phyloP scores from a whole-genome alignment of 53 echinoderm and acorn worm species.

The Temnopleurus reevesii region DNA sequence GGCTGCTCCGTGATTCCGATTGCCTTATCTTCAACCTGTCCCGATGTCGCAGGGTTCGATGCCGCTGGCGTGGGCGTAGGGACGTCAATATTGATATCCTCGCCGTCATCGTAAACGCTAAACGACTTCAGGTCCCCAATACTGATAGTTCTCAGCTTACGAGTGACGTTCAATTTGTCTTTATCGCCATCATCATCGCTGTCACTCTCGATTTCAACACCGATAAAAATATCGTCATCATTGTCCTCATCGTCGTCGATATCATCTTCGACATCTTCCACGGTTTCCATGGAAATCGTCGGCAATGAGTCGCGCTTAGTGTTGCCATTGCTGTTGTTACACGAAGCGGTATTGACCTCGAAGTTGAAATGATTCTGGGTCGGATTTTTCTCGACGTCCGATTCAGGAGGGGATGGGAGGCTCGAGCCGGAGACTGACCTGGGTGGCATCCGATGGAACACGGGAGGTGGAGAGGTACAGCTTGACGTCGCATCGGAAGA shows the following conservation, averaged over 20 bases:
- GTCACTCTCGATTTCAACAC: neutral
- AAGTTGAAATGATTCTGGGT: neutral
- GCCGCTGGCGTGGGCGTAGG: neutral
- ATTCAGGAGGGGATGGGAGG: neutral
- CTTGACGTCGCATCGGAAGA: neutral
- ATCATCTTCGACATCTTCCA: conserved; percentile 11
- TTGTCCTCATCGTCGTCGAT: neutral
- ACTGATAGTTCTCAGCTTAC: conserved; percentile 49
- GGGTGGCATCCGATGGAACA: neutral
- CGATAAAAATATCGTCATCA: conserved; percentile 16
- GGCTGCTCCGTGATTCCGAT: neutral
- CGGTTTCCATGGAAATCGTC: neutral
- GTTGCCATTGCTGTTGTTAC: neutral
- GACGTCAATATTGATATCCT: neutral
- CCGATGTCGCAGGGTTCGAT: neutral
- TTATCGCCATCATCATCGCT: neutral
- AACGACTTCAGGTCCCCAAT: conserved; percentile 44
- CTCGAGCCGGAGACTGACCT: conserved; percentile 37
- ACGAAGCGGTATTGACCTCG: neutral
- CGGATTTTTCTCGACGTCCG: neutral
- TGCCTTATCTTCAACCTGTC: neutral
- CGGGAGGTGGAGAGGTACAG: neutral
- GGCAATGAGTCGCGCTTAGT: neutral
- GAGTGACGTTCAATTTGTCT: neutral
- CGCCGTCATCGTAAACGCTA: conserved; percentile 12